Percentiles rank a stretch among this genome's conserved stretches.
phyloP scores from a whole-genome alignment of 2,888 invertebrate species.

The Melikaiella ostensackeni region DNA sequence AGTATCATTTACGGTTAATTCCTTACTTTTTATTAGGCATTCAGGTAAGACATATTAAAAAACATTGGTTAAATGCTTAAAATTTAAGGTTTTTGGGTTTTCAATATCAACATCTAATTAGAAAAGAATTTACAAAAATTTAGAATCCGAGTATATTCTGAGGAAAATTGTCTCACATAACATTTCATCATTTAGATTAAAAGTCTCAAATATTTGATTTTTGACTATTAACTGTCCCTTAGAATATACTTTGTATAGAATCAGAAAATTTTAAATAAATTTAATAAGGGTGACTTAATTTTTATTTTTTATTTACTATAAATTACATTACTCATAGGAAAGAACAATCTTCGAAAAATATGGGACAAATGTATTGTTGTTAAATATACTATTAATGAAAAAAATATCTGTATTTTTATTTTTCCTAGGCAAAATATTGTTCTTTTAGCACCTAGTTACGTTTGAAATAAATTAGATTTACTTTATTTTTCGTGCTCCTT shows the following conservation, averaged over 20 bases:
- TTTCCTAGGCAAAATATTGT: conserved; percentile 16
- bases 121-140: not conserved
- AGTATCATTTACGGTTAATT: not conserved
- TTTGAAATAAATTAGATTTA: no score
- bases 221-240: no score
- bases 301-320: conserved; percentile 26
- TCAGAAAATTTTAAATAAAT: not conserved
- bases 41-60: not conserved
- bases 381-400: conserved; percentile 15
- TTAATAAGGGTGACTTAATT: not conserved
- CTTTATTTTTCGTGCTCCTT: no score
- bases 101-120: not conserved
- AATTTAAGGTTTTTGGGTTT: not conserved
- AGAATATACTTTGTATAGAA: not conserved
- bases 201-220: no score
- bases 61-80: not conserved
- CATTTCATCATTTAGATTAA: no score
- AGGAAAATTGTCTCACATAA: no score
- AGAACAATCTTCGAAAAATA: not conserved
- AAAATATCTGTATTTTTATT: conserved; percentile 17
- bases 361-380: conserved; percentile 7
- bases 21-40: not conserved
- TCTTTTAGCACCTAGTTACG: not conserved
- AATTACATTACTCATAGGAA: not conserved
- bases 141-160: not conserved